Percentiles rank a stretch among this genome's conserved stretches.
Conservation (phyloP, 2,888 invertebrate species). For the Eristalis pertinax region DNA sequence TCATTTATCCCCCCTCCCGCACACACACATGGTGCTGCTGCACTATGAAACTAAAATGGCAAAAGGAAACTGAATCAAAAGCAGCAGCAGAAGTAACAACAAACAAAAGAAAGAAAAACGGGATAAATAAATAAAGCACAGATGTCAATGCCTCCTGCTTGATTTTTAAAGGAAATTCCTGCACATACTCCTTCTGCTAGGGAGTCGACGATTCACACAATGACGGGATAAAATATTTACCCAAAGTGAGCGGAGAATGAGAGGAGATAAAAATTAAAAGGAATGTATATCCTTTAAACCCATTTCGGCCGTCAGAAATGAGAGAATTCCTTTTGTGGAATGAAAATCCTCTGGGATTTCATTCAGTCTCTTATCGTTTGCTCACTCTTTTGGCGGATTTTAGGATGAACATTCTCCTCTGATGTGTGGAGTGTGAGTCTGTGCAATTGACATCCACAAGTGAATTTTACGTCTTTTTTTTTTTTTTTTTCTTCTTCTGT, state of each 20-base stretch:
- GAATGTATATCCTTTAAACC: slow-evolving; percentile 29
- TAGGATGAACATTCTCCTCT: slow-evolving; percentile 3
- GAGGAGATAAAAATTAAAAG: slow-evolving; percentile 36
- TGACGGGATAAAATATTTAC: slow-evolving; percentile 37
- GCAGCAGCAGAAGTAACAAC: neutral
- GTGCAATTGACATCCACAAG: slow-evolving; percentile 32
- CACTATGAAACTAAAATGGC: neutral
- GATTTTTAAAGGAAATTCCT: slow-evolving; percentile 23
- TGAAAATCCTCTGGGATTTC: slow-evolving; percentile 33
- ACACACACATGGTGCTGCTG: neutral
- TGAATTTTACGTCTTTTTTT: slow-evolving; percentile 10
- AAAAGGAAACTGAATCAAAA: neutral
- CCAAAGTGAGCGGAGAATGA: slow-evolving; percentile 17
- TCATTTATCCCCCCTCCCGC: slow-evolving; percentile 20
- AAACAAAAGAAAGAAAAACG: neutral
- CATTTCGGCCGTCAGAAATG: slow-evolving; percentile 11
- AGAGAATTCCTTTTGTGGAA: slow-evolving; percentile 26
- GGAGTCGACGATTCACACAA: neutral
- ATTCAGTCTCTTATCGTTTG: slow-evolving; percentile 17
- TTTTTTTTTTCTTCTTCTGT: neutral
- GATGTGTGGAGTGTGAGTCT: neutral
- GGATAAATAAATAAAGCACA: neutral
- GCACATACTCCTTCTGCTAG: neutral
- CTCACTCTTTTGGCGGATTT: slow-evolving; percentile 25
- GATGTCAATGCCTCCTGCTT: slow-evolving; percentile 21